Evolutionary conservation across 2,797 vertebrate genomes (phyloP), one percentile per base, ranked within the genome.

Genomic region (Alca torda): DNA sequence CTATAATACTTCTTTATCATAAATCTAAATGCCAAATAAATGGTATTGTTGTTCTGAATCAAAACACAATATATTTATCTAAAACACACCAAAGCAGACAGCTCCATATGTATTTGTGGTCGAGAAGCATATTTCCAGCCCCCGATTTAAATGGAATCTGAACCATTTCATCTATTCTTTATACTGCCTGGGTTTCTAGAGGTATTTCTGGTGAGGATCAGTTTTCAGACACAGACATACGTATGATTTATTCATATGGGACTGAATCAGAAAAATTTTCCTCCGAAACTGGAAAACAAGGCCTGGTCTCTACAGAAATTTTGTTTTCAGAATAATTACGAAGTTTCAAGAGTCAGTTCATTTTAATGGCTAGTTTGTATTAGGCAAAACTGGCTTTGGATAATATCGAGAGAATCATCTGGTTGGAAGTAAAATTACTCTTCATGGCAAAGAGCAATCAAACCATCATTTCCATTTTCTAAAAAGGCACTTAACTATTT

Each of bases 11-110:
- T 84, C 67, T 87, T 61, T 76, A 70, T 20, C 68, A 90, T 87
- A 93, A 83, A 94, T 93, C 72, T 70, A 80, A 94, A 60, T 84
- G 64, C 19, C 84, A 90, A 7, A 46, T 45, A 87, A 92, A 87
- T 45, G 16, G 30, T 43, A 59, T 11, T 89, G 13, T 69, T 76
- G 46, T 70, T 91, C 70, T 85, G 53, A 75, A 87, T 67, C 30
- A 90, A 82, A 94, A 76, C 16, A 39, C 88, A 88, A 2, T 41
- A 11, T 56, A 69, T 82, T 92, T 83, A 50, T 84, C 41, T 81
- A 46, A 90, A 95, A 72, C 50, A 81, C 63, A 73, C 17, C 30
- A 67, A 81, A 19, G 56, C 26, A 94, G 59, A 70, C 17, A 79
- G 23, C 48, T 74, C 48, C 45, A 43, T 41, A 67, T 7, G 23